Conservation (phyloP, 1,140 invertebrate species). For the Drosophila punjabiensis region DNA sequence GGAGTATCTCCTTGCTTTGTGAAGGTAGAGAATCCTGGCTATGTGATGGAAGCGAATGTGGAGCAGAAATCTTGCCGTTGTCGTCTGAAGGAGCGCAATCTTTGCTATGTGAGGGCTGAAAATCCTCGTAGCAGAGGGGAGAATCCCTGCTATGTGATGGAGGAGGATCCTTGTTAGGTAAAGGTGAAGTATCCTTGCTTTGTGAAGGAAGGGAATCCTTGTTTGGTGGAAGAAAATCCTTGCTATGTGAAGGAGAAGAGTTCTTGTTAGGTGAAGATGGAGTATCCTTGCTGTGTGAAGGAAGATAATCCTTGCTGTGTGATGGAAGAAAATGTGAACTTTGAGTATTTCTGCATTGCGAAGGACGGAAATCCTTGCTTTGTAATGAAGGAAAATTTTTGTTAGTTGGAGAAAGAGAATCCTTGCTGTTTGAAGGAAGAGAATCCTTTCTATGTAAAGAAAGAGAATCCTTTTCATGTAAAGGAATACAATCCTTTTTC, state of each 20-base stretch:
- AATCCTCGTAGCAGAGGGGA: rapidly evolving
- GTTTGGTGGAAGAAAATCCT: too few relatives aligned
- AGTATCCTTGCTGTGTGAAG: not conserved
- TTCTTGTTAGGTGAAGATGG: not conserved
- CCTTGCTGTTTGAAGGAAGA: not conserved
- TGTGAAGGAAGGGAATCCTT: not conserved
- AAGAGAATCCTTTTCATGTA: not conserved
- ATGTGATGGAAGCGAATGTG: too few relatives aligned
- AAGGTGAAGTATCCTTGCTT: not conserved
- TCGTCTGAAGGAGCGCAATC: too few relatives aligned
- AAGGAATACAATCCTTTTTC: not conserved
- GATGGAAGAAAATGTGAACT: not conserved
- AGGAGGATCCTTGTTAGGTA: too few relatives aligned
- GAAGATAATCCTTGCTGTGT: not conserved
- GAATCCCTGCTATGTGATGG: too few relatives aligned
- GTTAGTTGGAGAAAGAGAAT: not conserved
- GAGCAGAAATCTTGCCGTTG: too few relatives aligned
- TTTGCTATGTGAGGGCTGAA: too few relatives aligned
- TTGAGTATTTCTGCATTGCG: not conserved
- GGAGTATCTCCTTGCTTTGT: too few relatives aligned
- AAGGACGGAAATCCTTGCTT: not conserved
- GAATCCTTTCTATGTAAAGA: not conserved
- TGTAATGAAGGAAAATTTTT: not conserved
- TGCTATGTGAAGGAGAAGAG: not conserved
- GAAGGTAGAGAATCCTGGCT: too few relatives aligned